A percentile compares a stretch with the other conserved stretches of the same genome.
Evolutionary conservation across 2,888 invertebrate species (phyloP).

Genomic region (Automeris io): DNA sequence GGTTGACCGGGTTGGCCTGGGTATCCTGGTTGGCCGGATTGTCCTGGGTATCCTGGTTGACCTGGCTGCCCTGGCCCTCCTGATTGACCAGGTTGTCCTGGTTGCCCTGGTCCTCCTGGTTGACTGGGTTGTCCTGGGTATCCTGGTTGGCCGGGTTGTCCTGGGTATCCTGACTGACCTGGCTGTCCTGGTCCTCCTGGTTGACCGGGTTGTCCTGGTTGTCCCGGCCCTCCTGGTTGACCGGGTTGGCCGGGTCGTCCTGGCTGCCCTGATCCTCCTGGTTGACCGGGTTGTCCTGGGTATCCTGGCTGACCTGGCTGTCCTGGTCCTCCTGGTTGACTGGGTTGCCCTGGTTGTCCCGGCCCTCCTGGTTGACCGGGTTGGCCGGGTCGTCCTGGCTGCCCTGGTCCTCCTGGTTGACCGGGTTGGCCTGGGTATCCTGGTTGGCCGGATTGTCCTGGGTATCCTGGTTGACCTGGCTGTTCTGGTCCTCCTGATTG

Average conservation of each 20-base stretch:
- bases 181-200: constrained; percentile 43
- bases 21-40: constrained; percentile 7
- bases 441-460: too few species aligned
- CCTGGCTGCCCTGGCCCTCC: constrained; percentile 19
- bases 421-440: constrained; percentile 23
- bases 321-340: constrained; percentile 46
- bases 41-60: constrained; percentile 5
- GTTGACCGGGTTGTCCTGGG: constrained; percentile 24
- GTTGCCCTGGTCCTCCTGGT: constrained; percentile 43
- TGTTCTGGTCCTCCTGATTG: constrained; percentile 6
- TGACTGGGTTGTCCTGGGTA: constrained; percentile 29
- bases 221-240: constrained; percentile 9
- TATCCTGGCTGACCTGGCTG: constrained; percentile 24
- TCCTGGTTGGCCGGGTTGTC: too few species aligned
- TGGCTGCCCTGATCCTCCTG: constrained; percentile 13
- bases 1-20: too few species aligned
- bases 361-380: constrained; percentile 25
- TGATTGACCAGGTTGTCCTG: constrained; percentile 23
- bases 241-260: constrained; percentile 8
- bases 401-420: constrained; percentile 41
- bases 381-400: too few species aligned
- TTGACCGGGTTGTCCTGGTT: constrained; percentile 25
- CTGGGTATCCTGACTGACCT: constrained; percentile 22
- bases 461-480: constrained; percentile 9
- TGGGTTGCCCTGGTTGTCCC: constrained; percentile 19